A percentile compares a stretch with the other conserved stretches of the same genome.
Conservation (phyloP, 2,888 invertebrate species). For the Rhingia campestris region DNA sequence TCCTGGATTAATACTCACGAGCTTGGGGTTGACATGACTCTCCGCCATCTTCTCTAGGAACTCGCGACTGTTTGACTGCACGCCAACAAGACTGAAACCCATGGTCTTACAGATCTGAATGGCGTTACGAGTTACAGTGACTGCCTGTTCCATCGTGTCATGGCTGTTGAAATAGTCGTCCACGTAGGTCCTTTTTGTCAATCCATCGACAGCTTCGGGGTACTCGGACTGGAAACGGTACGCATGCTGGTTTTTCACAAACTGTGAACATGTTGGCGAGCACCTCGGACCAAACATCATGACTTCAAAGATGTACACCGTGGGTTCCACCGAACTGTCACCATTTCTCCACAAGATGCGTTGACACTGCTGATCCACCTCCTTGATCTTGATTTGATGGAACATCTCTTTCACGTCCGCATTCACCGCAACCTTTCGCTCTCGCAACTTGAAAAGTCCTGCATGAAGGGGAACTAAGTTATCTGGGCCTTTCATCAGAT, state of each 20-base stretch:
- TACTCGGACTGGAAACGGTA: background rate
- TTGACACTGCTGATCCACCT: conserved; percentile 34
- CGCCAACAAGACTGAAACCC: no score
- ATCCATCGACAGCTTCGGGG: conserved; percentile 46
- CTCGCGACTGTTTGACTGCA: no score
- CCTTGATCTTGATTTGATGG: conserved; percentile 45
- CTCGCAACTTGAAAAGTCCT: conserved; percentile 49
- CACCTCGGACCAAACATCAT: conserved; percentile 74
- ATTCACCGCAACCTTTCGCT: no score
- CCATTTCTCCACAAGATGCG: conserved; percentile 67
- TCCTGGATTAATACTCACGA: no score
- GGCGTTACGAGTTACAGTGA: conserved; percentile 4
- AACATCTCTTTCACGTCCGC: conserved; percentile 70
- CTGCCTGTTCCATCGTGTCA: background rate
- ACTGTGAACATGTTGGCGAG: conserved; percentile 61
- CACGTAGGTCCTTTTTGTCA: conserved; percentile 48
- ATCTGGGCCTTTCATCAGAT: conserved; percentile 64
- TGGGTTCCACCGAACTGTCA: conserved; percentile 9
- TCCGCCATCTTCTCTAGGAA: no score
- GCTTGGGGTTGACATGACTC: no score
- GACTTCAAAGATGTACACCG: conserved; percentile 59
- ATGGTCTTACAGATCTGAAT: no score
- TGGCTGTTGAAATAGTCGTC: conserved; percentile 58
- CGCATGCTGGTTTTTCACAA: conserved; percentile 55
- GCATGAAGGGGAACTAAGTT: conserved; percentile 44